Percentiles rank a stretch among this genome's conserved stretches.
Evolutionary conservation across 2,888 invertebrate species (phyloP).

Genomic region (Caenorhabditis sulstoni): DNA sequence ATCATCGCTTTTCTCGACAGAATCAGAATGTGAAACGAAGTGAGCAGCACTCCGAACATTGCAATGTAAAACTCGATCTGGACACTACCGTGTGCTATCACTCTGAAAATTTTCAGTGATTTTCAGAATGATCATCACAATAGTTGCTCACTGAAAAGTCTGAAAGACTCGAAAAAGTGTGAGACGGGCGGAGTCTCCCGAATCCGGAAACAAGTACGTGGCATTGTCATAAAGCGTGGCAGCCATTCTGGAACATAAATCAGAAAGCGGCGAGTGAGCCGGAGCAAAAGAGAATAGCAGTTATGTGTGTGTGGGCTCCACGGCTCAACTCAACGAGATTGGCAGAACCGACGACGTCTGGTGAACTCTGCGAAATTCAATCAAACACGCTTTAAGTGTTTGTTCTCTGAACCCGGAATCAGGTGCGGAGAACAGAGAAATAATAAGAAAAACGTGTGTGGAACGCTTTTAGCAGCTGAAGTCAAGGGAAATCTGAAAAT

Average conservation of each 20-base stretch:
- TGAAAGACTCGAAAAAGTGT: neutral
- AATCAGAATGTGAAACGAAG: constrained; percentile 8
- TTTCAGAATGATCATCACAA: neutral
- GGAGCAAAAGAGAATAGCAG: no score
- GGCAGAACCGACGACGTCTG: no score
- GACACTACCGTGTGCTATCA: constrained; percentile 12
- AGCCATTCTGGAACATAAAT: constrained; percentile 5
- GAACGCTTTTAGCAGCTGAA: no score
- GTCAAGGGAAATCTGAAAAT: no score
- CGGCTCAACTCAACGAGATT: no score
- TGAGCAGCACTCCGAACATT: constrained; percentile 19
- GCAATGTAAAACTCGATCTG: constrained; percentile 23
- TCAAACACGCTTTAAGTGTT: no score
- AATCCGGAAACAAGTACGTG: constrained; percentile 24
- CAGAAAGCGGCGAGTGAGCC: neutral
- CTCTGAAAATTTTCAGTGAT: constrained; percentile 6
- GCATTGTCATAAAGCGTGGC: constrained; percentile 18
- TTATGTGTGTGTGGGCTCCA: no score
- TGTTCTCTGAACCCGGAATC: no score
- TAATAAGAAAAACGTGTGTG: no score
- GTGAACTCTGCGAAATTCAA: no score
- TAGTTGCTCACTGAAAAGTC: constrained; percentile 6
- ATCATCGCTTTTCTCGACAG: constrained; percentile 15
- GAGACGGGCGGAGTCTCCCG: constrained; percentile 8
- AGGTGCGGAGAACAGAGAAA: no score